Evolutionary conservation across 2,888 invertebrate genomes (phyloP).

Genomic region (Polydrusus tereticollis): DNA sequence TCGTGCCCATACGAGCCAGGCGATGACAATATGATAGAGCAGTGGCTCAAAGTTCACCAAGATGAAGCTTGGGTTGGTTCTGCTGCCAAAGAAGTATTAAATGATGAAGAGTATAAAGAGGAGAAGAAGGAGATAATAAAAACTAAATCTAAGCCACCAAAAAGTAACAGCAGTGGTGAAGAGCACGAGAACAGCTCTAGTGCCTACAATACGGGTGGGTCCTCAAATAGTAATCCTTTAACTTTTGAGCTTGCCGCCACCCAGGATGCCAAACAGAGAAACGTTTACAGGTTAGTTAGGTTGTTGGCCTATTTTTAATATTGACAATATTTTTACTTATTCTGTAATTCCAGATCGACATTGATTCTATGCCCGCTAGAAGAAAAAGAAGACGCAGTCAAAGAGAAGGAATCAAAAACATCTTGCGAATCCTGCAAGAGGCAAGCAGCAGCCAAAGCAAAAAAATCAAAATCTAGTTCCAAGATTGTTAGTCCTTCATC

Average conservation of each 20-base stretch:
- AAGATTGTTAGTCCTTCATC: slow-evolving; percentile 60
- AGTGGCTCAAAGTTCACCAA: slow-evolving; percentile 61
- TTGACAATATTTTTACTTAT: no score
- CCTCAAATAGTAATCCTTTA: slow-evolving; percentile 77
- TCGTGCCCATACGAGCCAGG: slow-evolving; percentile 73
- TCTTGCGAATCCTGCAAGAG: slow-evolving; percentile 59
- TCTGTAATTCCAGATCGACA: slow-evolving; percentile 58
- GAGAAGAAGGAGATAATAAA: slow-evolving; percentile 53
- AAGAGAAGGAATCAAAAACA: slow-evolving; percentile 52
- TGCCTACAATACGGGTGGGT: slow-evolving; percentile 83
- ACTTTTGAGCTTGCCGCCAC: slow-evolving; percentile 69
- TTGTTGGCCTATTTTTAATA: slow-evolving; percentile 3
- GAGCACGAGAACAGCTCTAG: slow-evolving; percentile 76
- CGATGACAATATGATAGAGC: slow-evolving; percentile 60
- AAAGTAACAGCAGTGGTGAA: slow-evolving; percentile 68
- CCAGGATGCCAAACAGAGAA: slow-evolving; percentile 65
- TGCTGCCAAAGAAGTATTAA: slow-evolving; percentile 36
- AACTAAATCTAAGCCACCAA: slow-evolving; percentile 58
- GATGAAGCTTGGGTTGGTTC: slow-evolving; percentile 49
- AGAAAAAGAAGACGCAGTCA: slow-evolving; percentile 56
- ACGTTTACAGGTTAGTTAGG: slow-evolving; percentile 54
- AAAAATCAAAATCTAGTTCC: slow-evolving; percentile 58
- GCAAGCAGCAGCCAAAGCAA: slow-evolving; percentile 55
- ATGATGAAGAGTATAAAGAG: slow-evolving; percentile 53
- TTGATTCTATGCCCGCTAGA: slow-evolving; percentile 59